A percentile compares a stretch with the other conserved stretches of the same genome.
phyloP scores from a whole-genome alignment of 1,140 invertebrate species.

The Melipona quadrifasciata region DNA sequence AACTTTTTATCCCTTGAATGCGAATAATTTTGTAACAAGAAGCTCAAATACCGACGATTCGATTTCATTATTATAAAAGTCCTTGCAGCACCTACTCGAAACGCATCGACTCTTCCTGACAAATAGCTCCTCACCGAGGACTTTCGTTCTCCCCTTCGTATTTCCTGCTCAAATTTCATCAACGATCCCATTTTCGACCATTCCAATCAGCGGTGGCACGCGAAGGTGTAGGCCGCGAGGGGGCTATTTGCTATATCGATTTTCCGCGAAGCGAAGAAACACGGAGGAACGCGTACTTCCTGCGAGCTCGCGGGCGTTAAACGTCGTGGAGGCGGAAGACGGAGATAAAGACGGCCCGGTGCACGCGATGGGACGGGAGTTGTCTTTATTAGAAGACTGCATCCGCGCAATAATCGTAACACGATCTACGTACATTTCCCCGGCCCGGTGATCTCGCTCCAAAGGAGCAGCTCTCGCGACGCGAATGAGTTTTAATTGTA shows the following conservation, averaged over 20 bases:
- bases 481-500: slow-evolving; percentile 32
- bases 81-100: not conserved
- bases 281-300: not conserved
- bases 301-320: not conserved
- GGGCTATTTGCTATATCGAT: slow-evolving; percentile 39
- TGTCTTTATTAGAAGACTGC: slow-evolving; percentile 33
- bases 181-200: not conserved
- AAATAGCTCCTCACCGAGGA: not conserved
- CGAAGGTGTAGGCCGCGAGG: not conserved
- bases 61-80: not conserved
- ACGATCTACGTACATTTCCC: slow-evolving; percentile 7
- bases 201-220: not conserved
- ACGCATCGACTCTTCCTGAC: not conserved
- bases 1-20: too few relatives aligned
- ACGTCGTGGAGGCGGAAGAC: not conserved
- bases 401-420: slow-evolving; percentile 36
- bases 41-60: not conserved
- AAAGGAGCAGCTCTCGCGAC: not conserved
- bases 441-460: not conserved
- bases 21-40: too few relatives aligned
- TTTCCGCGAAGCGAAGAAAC: not conserved
- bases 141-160: not conserved
- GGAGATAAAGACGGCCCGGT: slow-evolving; percentile 20
- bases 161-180: not conserved
- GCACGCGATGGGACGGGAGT: not conserved